Evolutionary conservation across 64 coral and sea anemone genomes (phyloP), one percentile per base, ranked within the genome.

Genomic region (Actinia equina): DNA sequence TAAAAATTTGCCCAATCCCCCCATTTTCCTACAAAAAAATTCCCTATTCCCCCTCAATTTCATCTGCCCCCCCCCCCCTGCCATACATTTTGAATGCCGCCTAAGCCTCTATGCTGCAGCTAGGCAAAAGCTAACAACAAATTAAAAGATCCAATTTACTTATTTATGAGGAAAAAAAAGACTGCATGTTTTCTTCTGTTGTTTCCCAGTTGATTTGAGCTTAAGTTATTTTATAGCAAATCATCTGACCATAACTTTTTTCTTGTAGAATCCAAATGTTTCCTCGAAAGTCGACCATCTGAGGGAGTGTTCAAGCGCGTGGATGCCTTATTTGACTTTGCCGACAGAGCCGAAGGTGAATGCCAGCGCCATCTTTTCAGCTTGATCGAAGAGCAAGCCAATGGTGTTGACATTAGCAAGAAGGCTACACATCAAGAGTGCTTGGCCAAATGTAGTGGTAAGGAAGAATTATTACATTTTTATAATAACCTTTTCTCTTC

Each of bases 231-330:
- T 62, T 6, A 15, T 62, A 17, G 19, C n/a, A n/a, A 60, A 17
- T 60, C 58, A 60, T 18, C 58, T 65, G 5, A 20, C 2, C 62
- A 65, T 7, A 6, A 65, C 22, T n/a, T 65, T 54, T 57, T 43
- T 25, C 26, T 85, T 30, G 17, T 63, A 85, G 83, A 22, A 42
- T 22, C 83, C 14, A 85, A 85, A 85, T 85, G 83, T 63, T 85
- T 85, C 54, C 83, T 52, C 4, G 59, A 85, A 22, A 22, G 22
- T 10, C 52, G 59, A 54, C 83, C 83, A 11, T 25, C 83, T 4
- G 83, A 52, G 25, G 83, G 53, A 59, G 55, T 85, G 43, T 85
- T 85, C 83, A 57, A 63, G 23, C 83, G 83, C 9, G 16, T 85
- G 43, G 59, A 85, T 43, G 55, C 83, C 12, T 26, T 85, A 43